A percentile compares a stretch with the other conserved stretches of the same genome.
These are phyloP conservation scores for Ophioderma brevispina DNA, from an alignment of 35 echinoderm and acorn worm genomes.

Conservation along the genomic window DNA sequence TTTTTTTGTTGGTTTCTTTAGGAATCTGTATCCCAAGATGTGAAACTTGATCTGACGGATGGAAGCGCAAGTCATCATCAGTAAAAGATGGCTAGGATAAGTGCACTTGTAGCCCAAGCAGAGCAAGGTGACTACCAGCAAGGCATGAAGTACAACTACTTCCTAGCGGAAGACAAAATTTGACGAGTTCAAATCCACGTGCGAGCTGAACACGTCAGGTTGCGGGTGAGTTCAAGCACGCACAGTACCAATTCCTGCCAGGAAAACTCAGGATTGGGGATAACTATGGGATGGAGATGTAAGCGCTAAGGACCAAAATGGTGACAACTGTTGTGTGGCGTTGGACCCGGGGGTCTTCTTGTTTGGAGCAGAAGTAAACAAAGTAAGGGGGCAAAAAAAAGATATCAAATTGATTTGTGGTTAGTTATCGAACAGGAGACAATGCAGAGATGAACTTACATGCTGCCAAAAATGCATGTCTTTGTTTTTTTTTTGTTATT, in stretches of 20 bases:
- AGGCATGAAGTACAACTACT: slow-evolving; percentile 4
- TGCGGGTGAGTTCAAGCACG: slow-evolving; percentile 60
- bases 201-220: slow-evolving; percentile 53
- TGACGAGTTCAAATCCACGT: slow-evolving; percentile 45
- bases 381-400: slow-evolving; percentile 15
- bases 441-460: too few species aligned
- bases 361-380: slow-evolving; percentile 10
- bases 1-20: slow-evolving; percentile 38
- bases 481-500: too few species aligned
- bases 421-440: too few species aligned
- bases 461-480: too few species aligned
- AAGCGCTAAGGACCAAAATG: slow-evolving; percentile 35
- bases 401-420: too few species aligned
- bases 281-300: slow-evolving; percentile 74
- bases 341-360: slow-evolving; percentile 64
- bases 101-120: slow-evolving; percentile 67
- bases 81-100: slow-evolving; percentile 65
- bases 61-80: slow-evolving; percentile 40
- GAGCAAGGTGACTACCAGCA: slow-evolving; percentile 64
- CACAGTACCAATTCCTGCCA: slow-evolving; percentile 47
- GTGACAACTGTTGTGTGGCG: slow-evolving; percentile 32
- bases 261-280: slow-evolving; percentile 51
- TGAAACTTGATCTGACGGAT: slow-evolving; percentile 52
- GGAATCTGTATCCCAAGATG: slow-evolving; percentile 81
- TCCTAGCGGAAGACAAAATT: slow-evolving; percentile 17